These are phyloP conservation scores for Thymallus thymallus DNA, from an alignment of 2,113 vertebrate species.

Conservation along the genomic window DNA sequence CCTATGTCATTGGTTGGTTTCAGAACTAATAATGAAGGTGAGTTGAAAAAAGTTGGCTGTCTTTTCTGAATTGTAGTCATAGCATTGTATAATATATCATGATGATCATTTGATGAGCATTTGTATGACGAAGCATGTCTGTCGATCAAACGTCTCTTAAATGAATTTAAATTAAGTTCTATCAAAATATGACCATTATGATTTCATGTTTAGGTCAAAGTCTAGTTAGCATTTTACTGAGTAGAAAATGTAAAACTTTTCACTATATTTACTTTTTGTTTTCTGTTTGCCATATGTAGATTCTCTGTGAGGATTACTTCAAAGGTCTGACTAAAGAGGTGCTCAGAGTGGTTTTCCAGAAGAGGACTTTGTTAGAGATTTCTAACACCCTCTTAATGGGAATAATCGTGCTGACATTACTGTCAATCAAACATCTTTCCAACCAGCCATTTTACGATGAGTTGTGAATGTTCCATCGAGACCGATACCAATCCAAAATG, in stretches of 20 bases:
- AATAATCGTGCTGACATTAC: conserved; percentile 20
- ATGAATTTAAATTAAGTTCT: neutral
- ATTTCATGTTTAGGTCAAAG: neutral
- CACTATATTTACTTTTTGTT: neutral
- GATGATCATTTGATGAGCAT: too few species aligned
- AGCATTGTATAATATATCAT: neutral
- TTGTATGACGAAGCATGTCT: neutral
- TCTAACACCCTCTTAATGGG: conserved; percentile 24
- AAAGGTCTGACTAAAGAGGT: conserved; percentile 16
- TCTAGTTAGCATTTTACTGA: conserved; percentile 9
- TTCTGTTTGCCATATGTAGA: conserved; percentile 41
- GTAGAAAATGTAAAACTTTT: neutral
- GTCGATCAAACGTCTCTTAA: neutral
- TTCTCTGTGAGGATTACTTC: conserved; percentile 36
- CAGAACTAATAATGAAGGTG: conserved; percentile 69
- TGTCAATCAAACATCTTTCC: neutral
- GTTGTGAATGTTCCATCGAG: neutral
- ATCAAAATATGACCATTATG: neutral
- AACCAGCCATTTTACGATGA: neutral
- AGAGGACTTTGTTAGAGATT: conserved; percentile 13
- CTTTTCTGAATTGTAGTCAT: neutral
- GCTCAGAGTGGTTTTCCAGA: conserved; percentile 4
- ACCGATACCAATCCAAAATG: neutral
- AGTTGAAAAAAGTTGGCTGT: conserved; percentile 24
- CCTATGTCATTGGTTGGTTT: conserved; percentile 76